These are phyloP conservation scores for Callimorpha dominula DNA, from an alignment of 2,888 invertebrate genomes.

Conservation along the genomic window DNA sequence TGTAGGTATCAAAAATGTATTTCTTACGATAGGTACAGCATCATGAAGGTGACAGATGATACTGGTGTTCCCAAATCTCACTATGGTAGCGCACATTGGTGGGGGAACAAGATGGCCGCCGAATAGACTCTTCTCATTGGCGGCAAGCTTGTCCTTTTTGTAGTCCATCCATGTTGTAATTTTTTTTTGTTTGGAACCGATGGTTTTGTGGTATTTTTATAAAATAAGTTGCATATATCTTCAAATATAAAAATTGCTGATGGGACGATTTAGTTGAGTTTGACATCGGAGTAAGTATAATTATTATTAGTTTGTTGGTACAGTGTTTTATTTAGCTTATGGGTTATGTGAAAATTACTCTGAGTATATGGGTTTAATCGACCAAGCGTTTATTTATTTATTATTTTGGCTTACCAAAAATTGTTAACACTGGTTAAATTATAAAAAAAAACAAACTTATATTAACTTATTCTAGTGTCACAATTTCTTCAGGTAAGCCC, in stretches of 20 bases:
- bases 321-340: background rate
- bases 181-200: conserved; percentile 19
- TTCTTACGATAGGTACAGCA: conserved; percentile 41
- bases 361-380: background rate
- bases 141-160: conserved; percentile 24
- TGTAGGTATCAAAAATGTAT: conserved; percentile 13
- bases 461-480: no score
- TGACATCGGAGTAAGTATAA: background rate
- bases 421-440: no score
- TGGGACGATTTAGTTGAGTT: background rate
- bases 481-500: no score
- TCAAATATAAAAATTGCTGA: background rate
- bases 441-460: no score
- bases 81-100: conserved; percentile 46
- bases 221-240: background rate
- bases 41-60: conserved; percentile 65
- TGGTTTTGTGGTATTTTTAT: conserved; percentile 2
- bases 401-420: no score
- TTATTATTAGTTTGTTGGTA: background rate
- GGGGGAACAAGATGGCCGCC: conserved; percentile 73
- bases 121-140: conserved; percentile 58
- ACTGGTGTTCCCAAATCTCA: conserved; percentile 53
- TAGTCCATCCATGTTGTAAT: conserved; percentile 40
- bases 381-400: background rate
- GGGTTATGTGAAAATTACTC: background rate